These are phyloP conservation scores for Pyralis farinalis DNA, from an alignment of 2,888 invertebrate species.

Conservation along the genomic window DNA sequence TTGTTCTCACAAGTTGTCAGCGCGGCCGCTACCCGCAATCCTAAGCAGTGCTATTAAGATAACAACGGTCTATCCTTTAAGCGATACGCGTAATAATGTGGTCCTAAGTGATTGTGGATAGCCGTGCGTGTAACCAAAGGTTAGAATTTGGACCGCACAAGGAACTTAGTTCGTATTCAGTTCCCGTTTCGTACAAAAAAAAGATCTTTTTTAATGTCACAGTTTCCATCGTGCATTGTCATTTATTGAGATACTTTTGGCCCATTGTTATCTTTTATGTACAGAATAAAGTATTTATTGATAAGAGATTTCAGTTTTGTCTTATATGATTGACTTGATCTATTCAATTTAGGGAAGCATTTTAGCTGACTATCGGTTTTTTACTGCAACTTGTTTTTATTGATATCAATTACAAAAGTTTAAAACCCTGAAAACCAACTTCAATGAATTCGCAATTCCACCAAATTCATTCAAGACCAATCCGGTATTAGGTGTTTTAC, in stretches of 20 bases:
- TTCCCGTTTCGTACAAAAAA: background rate
- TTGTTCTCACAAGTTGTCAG: constrained; percentile 23
- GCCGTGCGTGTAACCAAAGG: constrained; percentile 5
- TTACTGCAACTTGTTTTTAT: too few species aligned
- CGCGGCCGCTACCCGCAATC: constrained; percentile 29
- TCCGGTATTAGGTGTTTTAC: too few species aligned
- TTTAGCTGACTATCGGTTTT: too few species aligned
- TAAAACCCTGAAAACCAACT: too few species aligned
- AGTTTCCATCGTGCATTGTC: background rate
- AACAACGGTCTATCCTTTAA: constrained; percentile 22
- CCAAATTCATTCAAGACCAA: too few species aligned
- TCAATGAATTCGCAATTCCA: too few species aligned
- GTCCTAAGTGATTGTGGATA: constrained; percentile 24
- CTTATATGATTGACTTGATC: too few species aligned
- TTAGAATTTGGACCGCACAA: background rate
- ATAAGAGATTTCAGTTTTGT: background rate
- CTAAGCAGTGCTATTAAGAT: constrained; percentile 35
- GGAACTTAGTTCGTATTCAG: background rate
- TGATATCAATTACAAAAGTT: too few species aligned
- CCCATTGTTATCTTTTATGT: background rate
- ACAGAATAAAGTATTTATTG: background rate
- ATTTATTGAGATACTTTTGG: background rate
- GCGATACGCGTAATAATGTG: constrained; percentile 22
- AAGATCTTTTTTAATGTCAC: background rate
- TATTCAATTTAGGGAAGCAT: too few species aligned